These are phyloP conservation scores for Olivierus martensii DNA, from an alignment of 1,140 invertebrate species.

Conservation along the genomic window DNA sequence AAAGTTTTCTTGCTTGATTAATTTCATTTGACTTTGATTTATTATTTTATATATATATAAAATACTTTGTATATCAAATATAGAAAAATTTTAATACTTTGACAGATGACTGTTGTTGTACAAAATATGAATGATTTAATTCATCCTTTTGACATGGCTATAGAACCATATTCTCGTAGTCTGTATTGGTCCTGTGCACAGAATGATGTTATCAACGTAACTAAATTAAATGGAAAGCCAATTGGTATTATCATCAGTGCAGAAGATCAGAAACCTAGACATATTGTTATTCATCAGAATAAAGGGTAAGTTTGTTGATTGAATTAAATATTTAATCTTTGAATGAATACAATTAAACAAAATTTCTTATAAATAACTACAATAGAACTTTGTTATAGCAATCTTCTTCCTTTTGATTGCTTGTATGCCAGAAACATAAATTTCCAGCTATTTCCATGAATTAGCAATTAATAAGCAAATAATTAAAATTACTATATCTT, in stretches of 20 bases:
- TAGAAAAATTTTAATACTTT: neutral
- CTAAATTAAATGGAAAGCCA: conserved; percentile 47
- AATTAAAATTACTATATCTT: too few species aligned
- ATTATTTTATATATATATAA: too few species aligned
- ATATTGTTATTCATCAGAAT: conserved; percentile 64
- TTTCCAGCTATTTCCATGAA: too few species aligned
- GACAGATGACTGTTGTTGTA: conserved; percentile 43
- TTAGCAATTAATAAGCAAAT: too few species aligned
- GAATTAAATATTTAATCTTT: conserved; percentile 2
- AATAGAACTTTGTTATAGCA: too few species aligned
- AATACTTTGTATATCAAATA: neutral
- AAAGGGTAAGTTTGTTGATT: conserved; percentile 36
- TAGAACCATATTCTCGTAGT: conserved; percentile 65
- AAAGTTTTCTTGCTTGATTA: too few species aligned
- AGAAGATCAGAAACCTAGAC: conserved; percentile 54
- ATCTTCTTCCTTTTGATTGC: too few species aligned
- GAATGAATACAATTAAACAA: too few species aligned
- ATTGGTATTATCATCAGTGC: conserved; percentile 58
- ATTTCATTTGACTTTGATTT: too few species aligned
- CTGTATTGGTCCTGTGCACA: conserved; percentile 75
- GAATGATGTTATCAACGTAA: conserved; percentile 77
- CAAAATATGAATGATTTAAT: conserved; percentile 29
- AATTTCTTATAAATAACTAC: too few species aligned
- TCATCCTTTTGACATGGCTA: conserved; percentile 62
- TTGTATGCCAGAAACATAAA: too few species aligned